These are phyloP conservation scores for Taeniopygia guttata DNA, from an alignment of 2,797 vertebrate species.

Conservation along the genomic window DNA sequence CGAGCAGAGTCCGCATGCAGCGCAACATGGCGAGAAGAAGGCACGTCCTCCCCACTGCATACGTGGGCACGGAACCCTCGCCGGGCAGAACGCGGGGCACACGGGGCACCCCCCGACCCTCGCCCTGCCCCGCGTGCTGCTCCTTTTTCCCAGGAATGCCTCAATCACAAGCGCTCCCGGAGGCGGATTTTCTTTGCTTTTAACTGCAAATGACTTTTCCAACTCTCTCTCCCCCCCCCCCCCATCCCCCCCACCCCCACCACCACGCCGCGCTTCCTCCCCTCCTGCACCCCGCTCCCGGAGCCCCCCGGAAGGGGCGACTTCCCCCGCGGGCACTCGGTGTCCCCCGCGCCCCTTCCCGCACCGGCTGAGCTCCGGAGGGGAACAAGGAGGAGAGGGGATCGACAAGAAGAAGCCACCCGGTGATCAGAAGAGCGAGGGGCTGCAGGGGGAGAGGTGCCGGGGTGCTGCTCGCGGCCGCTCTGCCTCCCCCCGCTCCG, in stretches of 20 bases:
- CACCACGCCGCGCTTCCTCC: background rate
- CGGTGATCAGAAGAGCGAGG: background rate
- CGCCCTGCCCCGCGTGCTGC: background rate
- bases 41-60: slow-evolving; percentile 83
- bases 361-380: background rate
- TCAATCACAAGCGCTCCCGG: slow-evolving; percentile 9
- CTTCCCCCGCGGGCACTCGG: background rate
- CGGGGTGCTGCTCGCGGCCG: background rate
- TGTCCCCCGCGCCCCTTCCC: background rate
- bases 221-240: background rate
- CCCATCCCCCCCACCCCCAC: too few relatives aligned
- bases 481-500: background rate
- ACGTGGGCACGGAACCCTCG: slow-evolving; percentile 89
- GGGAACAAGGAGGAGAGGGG: background rate
- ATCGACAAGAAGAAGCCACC: background rate
- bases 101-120: background rate
- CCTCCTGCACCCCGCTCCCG: background rate
- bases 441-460: background rate
- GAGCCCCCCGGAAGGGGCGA: background rate
- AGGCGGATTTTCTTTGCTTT: slow-evolving; percentile 8
- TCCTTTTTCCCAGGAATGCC: slow-evolving; percentile 23
- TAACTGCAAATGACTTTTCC: slow-evolving; percentile 33
- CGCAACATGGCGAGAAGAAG: slow-evolving; percentile 87
- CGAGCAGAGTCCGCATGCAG: slow-evolving; percentile 64
- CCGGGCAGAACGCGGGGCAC: slow-evolving; percentile 27